phyloP scores from a whole-genome alignment of 2,888 invertebrate genomes.

The Muschampia plurimacula region DNA sequence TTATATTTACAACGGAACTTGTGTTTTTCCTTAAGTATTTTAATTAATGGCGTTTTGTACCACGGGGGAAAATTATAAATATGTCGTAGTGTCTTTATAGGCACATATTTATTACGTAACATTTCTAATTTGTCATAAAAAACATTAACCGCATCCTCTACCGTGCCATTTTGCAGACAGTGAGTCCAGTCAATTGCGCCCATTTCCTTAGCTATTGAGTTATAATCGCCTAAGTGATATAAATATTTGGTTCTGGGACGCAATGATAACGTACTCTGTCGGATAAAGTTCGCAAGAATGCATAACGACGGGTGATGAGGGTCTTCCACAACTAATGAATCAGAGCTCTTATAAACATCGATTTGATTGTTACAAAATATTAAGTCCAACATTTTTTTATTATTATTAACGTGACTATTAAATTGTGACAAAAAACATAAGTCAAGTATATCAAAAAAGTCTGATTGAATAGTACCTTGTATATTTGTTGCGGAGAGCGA shows the following conservation, averaged over 20 bases:
- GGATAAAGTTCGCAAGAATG: not conserved
- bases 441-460: not conserved
- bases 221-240: not conserved
- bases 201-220: not conserved
- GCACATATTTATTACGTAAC: conserved; percentile 4
- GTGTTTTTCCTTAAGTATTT: not conserved
- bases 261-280: not conserved
- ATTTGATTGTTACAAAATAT: not conserved
- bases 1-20: not conserved
- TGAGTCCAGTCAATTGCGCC: not conserved
- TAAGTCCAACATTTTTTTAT: not conserved
- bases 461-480: not conserved
- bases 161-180: not conserved
- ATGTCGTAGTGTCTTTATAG: too few species aligned
- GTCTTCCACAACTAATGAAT: not conserved
- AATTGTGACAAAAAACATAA: not conserved
- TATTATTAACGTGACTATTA: not conserved
- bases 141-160: not conserved
- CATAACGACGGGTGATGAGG: not conserved
- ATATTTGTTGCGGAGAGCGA: not conserved
- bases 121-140: not conserved
- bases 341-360: not conserved
- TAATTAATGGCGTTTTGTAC: not conserved
- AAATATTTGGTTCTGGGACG: not conserved
- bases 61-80: not conserved